Percentiles rank a stretch among this genome's conserved stretches.
These are phyloP conservation scores for Hoplodrina ambigua DNA, from an alignment of 2,888 invertebrate species.

Conservation along the genomic window DNA sequence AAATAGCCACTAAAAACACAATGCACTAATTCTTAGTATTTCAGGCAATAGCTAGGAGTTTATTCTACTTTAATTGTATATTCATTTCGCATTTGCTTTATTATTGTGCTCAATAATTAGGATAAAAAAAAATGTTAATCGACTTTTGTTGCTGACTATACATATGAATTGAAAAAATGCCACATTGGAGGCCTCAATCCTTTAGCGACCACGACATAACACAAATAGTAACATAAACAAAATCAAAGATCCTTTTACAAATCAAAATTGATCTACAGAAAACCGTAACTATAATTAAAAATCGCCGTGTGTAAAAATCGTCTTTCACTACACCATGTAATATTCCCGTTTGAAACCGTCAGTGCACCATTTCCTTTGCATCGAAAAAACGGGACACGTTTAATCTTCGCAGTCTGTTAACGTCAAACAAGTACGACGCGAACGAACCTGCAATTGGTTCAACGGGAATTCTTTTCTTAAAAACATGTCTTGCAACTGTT, in stretches of 20 bases:
- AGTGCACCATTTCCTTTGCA: conserved; percentile 54
- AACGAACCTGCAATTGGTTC: conserved; percentile 68
- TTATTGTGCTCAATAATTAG: no score
- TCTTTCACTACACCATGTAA: not conserved
- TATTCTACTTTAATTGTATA: no score
- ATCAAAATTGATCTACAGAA: not conserved
- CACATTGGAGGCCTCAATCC: no score
- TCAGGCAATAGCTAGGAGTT: no score
- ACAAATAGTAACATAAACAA: no score
- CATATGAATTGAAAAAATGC: no score
- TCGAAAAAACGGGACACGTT: conserved; percentile 66
- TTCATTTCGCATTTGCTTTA: no score
- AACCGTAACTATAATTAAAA: not conserved
- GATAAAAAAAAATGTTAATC: no score
- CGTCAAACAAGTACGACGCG: conserved; percentile 61
- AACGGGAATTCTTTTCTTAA: conserved; percentile 59
- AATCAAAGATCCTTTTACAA: not conserved
- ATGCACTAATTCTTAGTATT: no score
- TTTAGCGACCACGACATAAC: no score
- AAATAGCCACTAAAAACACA: no score
- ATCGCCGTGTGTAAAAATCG: not conserved
- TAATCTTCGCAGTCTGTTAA: conserved; percentile 72
- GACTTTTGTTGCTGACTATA: no score
- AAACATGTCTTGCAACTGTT: conserved; percentile 59
- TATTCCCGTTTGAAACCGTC: conserved; percentile 6